Conservation (phyloP, 30 jellyfish, hydroid and myxozoan species). For the Mastigias papua region DNA sequence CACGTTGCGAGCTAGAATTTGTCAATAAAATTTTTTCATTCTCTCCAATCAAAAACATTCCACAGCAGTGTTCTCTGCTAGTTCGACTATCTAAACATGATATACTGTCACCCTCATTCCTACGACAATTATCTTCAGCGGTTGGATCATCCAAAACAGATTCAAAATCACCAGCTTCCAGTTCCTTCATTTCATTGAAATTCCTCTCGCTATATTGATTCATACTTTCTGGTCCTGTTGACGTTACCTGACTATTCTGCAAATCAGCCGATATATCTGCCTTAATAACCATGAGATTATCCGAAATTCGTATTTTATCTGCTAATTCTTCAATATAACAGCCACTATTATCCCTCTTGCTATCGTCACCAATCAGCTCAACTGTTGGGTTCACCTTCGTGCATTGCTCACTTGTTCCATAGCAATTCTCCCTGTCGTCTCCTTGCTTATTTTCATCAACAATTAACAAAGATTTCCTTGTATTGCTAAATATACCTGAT, state of each 20-base stretch:
- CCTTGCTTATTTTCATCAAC: slow-evolving; percentile 9
- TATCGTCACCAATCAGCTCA: neutral
- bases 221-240: neutral
- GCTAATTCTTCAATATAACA: slow-evolving; percentile 22
- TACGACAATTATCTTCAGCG: too few species aligned
- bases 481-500: neutral
- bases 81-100: neutral
- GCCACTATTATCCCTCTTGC: too few species aligned
- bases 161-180: neutral
- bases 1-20: neutral
- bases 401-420: neutral
- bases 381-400: neutral
- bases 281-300: slow-evolving; percentile 57
- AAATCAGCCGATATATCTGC: slow-evolving; percentile 53
- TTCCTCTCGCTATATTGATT: neutral
- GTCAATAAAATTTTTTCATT: slow-evolving; percentile 11
- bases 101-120: neutral
- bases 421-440: too few species aligned
- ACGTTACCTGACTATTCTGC: neutral
- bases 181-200: too few species aligned
- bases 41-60: slow-evolving; percentile 5
- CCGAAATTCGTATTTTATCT: slow-evolving; percentile 45
- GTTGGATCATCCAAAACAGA: neutral
- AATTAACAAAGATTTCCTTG: neutral
- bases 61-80: neutral